These are phyloP conservation scores for Tachina lurida DNA, from an alignment of 2,888 invertebrate genomes.

Conservation along the genomic window DNA sequence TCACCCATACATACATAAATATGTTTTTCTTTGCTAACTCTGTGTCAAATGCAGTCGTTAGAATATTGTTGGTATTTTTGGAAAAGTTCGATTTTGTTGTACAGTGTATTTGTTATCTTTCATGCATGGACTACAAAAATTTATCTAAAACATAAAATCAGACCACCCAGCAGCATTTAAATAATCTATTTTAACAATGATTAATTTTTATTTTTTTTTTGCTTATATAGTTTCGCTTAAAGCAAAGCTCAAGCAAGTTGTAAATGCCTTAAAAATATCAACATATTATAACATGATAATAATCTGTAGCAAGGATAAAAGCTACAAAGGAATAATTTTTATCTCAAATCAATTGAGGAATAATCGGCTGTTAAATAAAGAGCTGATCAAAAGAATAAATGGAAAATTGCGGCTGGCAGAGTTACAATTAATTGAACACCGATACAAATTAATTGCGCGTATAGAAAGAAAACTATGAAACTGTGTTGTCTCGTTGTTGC, in stretches of 20 bases:
- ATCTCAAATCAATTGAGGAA: slow-evolving; percentile 66
- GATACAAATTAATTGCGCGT: slow-evolving; percentile 72
- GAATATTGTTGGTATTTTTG: no score
- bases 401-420: slow-evolving; percentile 70
- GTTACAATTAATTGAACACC: slow-evolving; percentile 72
- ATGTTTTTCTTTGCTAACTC: no score
- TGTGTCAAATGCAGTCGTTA: no score
- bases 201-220: slow-evolving; percentile 27
- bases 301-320: slow-evolving; percentile 62
- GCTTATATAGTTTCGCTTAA: not conserved
- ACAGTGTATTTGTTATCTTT: not conserved
- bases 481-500: slow-evolving; percentile 1
- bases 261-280: slow-evolving; percentile 37
- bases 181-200: slow-evolving; percentile 41
- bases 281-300: slow-evolving; percentile 63
- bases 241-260: not conserved
- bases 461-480: slow-evolving; percentile 48
- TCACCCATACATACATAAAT: no score
- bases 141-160: slow-evolving; percentile 45
- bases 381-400: slow-evolving; percentile 72
- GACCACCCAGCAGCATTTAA: slow-evolving; percentile 59
- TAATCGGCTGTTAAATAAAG: slow-evolving; percentile 69
- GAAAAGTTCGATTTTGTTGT: no score
- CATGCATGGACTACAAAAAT: not conserved
- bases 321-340: slow-evolving; percentile 47